Evolutionary conservation across 2,888 invertebrate genomes (phyloP).

Genomic region (Acrobeloides nanus): DNA sequence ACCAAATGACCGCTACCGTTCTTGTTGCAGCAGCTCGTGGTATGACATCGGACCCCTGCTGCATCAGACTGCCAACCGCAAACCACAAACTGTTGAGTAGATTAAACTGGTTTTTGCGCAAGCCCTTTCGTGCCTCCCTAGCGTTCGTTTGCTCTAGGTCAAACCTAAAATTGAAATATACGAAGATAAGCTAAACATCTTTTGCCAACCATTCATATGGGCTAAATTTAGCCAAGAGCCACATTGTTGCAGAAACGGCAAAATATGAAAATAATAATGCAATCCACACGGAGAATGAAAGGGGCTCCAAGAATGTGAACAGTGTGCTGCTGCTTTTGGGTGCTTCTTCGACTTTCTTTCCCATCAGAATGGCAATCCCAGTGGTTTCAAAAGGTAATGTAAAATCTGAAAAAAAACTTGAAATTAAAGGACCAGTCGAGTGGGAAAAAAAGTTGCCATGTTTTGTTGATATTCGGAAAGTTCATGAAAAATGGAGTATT

Average conservation of each 20-base stretch:
- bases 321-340: slow-evolving; percentile 18
- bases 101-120: slow-evolving; percentile 71
- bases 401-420: slow-evolving; percentile 68
- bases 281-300: slow-evolving; percentile 42
- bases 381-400: slow-evolving; percentile 73
- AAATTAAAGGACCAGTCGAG: not conserved
- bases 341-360: slow-evolving; percentile 59
- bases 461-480: no score
- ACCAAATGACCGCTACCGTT: slow-evolving; percentile 71
- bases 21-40: slow-evolving; percentile 66
- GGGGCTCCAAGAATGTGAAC: slow-evolving; percentile 48
- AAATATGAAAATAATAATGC: slow-evolving; percentile 80
- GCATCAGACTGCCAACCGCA: slow-evolving; percentile 87
- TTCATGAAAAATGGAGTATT: no score
- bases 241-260: slow-evolving; percentile 82
- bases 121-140: slow-evolving; percentile 35
- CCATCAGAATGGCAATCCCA: slow-evolving; percentile 70
- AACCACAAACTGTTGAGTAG: slow-evolving; percentile 95
- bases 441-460: no score
- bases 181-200: not conserved
- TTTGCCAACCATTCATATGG: slow-evolving; percentile 66
- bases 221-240: slow-evolving; percentile 90
- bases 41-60: slow-evolving; percentile 62
- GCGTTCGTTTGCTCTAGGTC: slow-evolving; percentile 44
- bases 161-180: slow-evolving; percentile 31